Evolutionary conservation across 2,888 invertebrate genomes (phyloP).

Genomic region (Rotaria sp.): DNA sequence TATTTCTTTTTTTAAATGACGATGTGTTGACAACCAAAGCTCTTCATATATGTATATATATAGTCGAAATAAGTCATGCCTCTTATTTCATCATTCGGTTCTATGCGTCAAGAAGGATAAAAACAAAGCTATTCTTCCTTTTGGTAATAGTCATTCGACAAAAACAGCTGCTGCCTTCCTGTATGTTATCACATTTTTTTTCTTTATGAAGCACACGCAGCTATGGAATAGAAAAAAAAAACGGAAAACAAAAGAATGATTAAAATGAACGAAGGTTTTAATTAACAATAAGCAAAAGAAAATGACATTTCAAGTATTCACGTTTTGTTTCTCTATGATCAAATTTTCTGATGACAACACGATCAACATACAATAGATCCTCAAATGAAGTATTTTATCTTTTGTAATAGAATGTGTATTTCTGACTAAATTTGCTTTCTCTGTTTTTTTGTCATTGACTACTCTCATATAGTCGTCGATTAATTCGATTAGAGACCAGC

Average conservation of each 20-base stretch:
- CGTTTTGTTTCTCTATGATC: neutral
- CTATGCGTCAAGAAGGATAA: neutral
- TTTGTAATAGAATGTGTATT: neutral
- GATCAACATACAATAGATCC: neutral
- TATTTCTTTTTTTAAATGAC: neutral
- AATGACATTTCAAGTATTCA: neutral
- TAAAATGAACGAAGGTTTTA: neutral
- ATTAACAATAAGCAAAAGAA: neutral
- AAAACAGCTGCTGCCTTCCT: constrained; percentile 1
- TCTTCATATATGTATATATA: neutral
- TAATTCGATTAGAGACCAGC: neutral
- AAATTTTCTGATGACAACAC: neutral
- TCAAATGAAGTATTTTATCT: neutral
- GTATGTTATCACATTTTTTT: neutral
- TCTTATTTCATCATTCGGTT: neutral
- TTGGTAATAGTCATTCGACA: neutral
- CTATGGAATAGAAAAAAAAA: neutral
- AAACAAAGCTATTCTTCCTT: neutral
- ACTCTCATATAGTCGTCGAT: neutral
- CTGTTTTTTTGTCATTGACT: neutral
- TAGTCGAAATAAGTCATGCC: neutral
- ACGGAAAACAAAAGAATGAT: neutral
- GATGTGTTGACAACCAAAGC: constrained; percentile 5
- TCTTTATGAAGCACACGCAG: neutral
- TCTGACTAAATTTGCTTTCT: neutral